Base-by-base conservation (phyloP, 2,797 vertebrate genomes). In the Chaenodraco wilsoni region DNA sequence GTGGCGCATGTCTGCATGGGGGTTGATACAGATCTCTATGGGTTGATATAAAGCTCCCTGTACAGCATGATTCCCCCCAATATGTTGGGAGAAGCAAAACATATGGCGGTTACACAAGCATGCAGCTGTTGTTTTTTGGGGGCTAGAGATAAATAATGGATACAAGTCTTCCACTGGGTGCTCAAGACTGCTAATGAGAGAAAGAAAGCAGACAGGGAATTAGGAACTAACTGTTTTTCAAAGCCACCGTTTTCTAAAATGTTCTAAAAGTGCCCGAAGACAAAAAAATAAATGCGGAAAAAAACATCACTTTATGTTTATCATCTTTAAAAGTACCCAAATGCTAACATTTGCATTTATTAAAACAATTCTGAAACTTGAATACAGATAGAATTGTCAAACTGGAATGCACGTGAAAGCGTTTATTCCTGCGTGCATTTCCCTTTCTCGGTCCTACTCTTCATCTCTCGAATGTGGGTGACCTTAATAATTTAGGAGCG, bases 121-220 rank as follows among this genome's bases (percentile, higher is more conserved):
- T 90, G 83, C 92, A 92, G 92, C 88, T 93, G 91, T 92, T 93
- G 86, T 92, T 91, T 89, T 89, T 82, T 27, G 85, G 81, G 81
- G 88, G 73, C 77, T 85, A 62, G 73, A 76, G 76, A 94, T 93
- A 92, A 92, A 93, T 93, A 93, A 93, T 93, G 91, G 90, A 93
- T 90, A 89, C 76, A 79, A 89, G 88, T 87, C 85, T 87, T 93
- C 85, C 88, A 90, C 81, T 66, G 88, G 90, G 85, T 87, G 67
- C 89, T 89, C 84, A 75, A 87, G 78, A 76, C 79, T 69, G 87
- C 92, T 93, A 93, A 93, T 92, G 90, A 92, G 91, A 87, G 81
- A 85, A 74, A 70, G 76, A 83, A 81, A 71, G 82, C 84, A 91
- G 85, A 84, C 74, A 84, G 90, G 89, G 89, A 94, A 92, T 92